Evolutionary conservation across 1,140 invertebrate genomes (phyloP).

Genomic region (Neotoxoptera formosana): DNA sequence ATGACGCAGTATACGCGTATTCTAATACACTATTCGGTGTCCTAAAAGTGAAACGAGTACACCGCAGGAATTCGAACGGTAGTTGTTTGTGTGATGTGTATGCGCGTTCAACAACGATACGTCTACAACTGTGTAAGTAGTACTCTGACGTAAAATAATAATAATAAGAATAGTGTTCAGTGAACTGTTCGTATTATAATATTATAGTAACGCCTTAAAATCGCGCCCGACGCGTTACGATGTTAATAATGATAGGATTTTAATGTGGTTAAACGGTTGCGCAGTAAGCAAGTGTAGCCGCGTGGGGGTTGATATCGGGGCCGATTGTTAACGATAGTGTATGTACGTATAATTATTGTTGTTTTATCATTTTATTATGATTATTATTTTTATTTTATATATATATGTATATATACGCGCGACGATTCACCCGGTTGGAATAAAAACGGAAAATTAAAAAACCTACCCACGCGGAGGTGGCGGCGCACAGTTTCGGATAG

Average conservation of each 20-base stretch:
- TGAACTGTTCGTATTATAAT: neutral
- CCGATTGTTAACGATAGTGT: neutral
- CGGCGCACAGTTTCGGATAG: too few species aligned
- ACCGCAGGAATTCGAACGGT: constrained; percentile 17
- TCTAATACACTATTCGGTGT: neutral
- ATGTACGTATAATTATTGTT: neutral
- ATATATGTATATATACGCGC: too few species aligned
- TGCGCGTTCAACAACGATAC: neutral
- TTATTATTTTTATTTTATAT: neutral
- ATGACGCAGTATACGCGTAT: neutral
- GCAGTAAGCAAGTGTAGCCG: neutral
- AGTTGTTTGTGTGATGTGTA: neutral
- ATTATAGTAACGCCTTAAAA: constrained; percentile 6
- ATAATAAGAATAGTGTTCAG: neutral
- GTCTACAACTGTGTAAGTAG: neutral
- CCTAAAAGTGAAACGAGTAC: constrained; percentile 24
- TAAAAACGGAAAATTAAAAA: neutral
- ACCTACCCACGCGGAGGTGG: neutral
- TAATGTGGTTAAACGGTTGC: neutral
- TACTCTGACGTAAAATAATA: neutral
- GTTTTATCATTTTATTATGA: neutral
- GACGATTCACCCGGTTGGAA: neutral
- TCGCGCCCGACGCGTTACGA: neutral
- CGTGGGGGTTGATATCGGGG: neutral
- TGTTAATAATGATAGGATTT: neutral